A percentile compares a stretch with the other conserved stretches of the same genome.
Evolutionary conservation across 92 coral and sea anemone genomes (phyloP).

Genomic region (Umimayanthus kanabou): DNA sequence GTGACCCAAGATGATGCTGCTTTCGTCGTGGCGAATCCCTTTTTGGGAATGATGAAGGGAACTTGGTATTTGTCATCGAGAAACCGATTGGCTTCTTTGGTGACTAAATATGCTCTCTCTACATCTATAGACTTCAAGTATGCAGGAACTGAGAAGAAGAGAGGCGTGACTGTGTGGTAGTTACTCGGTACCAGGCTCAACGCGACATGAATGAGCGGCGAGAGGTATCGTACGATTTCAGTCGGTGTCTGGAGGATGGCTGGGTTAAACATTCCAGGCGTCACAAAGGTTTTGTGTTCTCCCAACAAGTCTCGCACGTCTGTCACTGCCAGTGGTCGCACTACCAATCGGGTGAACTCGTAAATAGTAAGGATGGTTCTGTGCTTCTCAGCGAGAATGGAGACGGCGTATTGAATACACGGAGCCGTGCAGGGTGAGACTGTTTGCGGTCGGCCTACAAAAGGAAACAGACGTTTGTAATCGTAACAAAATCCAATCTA

Average conservation of each 20-base stretch:
- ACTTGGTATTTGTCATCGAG: slow-evolving; percentile 33
- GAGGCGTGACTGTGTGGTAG: background rate
- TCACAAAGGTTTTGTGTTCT: background rate
- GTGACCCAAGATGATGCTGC: slow-evolving; percentile 34
- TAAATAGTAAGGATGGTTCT: slow-evolving; percentile 6
- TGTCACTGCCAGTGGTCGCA: background rate
- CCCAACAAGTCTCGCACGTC: slow-evolving; percentile 11
- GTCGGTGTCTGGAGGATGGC: slow-evolving; percentile 16
- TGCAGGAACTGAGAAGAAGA: slow-evolving; percentile 12
- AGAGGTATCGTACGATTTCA: slow-evolving; percentile 17
- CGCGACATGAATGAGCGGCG: slow-evolving; percentile 21
- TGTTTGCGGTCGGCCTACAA: slow-evolving; percentile 5
- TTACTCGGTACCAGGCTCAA: slow-evolving; percentile 13
- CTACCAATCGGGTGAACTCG: background rate
- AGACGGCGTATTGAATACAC: slow-evolving; percentile 13
- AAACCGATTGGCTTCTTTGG: slow-evolving; percentile 5
- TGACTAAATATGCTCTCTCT: slow-evolving; percentile 6
- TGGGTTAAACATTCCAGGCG: slow-evolving; percentile 19
- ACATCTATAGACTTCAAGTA: slow-evolving; percentile 12
- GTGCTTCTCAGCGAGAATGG: slow-evolving; percentile 21
- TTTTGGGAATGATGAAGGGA: slow-evolving; percentile 20
- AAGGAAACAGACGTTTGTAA: background rate
- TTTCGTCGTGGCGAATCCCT: background rate
- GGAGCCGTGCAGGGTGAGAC: slow-evolving; percentile 13
- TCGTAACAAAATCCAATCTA: too few relatives aligned